Conservation (phyloP, 2,888 invertebrate genomes). For the Choristoneura rosaceana region DNA sequence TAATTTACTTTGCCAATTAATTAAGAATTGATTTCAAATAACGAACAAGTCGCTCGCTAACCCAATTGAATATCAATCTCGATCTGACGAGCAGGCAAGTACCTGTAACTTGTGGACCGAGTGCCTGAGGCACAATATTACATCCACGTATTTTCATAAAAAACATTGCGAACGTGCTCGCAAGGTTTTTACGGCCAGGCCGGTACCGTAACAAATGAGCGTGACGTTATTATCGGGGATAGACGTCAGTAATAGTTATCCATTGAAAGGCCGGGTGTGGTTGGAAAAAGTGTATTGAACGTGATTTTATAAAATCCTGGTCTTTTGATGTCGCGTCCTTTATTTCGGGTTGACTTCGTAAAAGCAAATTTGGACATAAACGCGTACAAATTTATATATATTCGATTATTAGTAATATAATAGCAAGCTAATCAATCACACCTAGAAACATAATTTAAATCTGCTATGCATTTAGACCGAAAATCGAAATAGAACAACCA, state of each 20-base stretch:
- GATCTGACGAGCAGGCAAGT: not conserved
- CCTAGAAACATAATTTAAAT: too few relatives aligned
- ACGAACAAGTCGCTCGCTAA: not conserved
- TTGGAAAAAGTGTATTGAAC: slow-evolving; percentile 4
- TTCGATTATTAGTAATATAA: too few relatives aligned
- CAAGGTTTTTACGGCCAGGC: slow-evolving; percentile 33
- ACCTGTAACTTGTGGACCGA: slow-evolving; percentile 1
- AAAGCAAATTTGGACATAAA: not conserved
- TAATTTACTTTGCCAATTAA: not conserved
- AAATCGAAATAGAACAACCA: not conserved
- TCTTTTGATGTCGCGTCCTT: not conserved
- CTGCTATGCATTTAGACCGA: too few relatives aligned
- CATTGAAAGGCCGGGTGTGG: slow-evolving; percentile 21
- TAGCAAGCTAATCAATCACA: too few relatives aligned
- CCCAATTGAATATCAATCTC: not conserved
- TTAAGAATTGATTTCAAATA: not conserved
- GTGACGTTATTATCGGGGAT: slow-evolving; percentile 41
- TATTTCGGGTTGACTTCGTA: not conserved
- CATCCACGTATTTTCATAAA: slow-evolving; percentile 41
- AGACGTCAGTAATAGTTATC: slow-evolving; percentile 35
- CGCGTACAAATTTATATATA: too few relatives aligned
- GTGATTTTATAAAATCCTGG: slow-evolving; percentile 6
- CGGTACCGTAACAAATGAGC: slow-evolving; percentile 42
- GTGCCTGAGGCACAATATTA: slow-evolving; percentile 3
- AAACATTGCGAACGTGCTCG: slow-evolving; percentile 38